Conservation (phyloP, 1,140 invertebrate genomes). For the Notospermus geniculatus region DNA sequence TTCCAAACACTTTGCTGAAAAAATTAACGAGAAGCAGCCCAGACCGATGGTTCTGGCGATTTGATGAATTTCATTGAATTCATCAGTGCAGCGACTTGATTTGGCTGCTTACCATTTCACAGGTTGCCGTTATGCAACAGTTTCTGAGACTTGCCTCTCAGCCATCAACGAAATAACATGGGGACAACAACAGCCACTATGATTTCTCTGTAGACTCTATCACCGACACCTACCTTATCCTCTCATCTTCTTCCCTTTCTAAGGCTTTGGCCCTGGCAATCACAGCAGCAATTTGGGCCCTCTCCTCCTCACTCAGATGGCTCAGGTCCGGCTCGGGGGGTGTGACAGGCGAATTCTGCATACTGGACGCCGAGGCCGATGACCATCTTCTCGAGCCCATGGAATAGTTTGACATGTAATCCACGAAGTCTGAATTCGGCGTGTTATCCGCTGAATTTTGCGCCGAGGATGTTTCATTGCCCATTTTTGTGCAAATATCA, state of each 20-base stretch:
- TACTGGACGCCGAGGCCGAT: conserved; percentile 33
- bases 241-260: conserved; percentile 53
- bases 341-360: conserved; percentile 59
- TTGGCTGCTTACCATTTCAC: too few relatives aligned
- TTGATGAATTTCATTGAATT: too few relatives aligned
- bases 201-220: too few relatives aligned
- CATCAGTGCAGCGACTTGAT: too few relatives aligned
- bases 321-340: conserved; percentile 64
- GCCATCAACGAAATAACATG: too few relatives aligned
- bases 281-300: conserved; percentile 63
- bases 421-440: conserved; percentile 5
- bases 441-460: conserved; percentile 1
- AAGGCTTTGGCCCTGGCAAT: conserved; percentile 63
- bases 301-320: conserved; percentile 63
- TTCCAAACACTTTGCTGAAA: too few relatives aligned
- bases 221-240: conserved; percentile 46
- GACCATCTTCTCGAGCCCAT: conserved; percentile 34
- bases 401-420: conserved; percentile 29
- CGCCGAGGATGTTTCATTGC: conserved; percentile 5
- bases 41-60: too few relatives aligned
- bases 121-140: too few relatives aligned
- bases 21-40: too few relatives aligned
- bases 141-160: too few relatives aligned
- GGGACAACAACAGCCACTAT: too few relatives aligned
- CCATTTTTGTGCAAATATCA: neutral